Base-by-base conservation (phyloP, 35 echinoderm and acorn worm genomes). In the Ophiothrix spiculata region DNA sequence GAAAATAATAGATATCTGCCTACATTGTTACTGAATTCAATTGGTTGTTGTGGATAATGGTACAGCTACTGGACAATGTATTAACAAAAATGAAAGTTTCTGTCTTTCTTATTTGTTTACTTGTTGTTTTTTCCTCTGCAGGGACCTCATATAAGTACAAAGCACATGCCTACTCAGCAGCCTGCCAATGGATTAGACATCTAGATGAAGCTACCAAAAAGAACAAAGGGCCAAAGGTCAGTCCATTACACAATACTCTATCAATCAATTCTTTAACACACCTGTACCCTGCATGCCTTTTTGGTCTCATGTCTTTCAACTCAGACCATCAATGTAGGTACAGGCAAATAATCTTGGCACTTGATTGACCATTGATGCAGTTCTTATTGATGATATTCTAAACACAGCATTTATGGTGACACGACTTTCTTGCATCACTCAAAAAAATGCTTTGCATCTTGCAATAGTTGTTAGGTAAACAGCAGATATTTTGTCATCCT, bases 61-160 rank as follows among this genome's bases (percentile, higher is more conserved):
- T 15, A 60, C n/a, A 15, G n/a, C n/a, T 60, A 15, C 13, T 60
- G 13, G 13, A 60, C 13, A n/a, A 60, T n/a, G n/a, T 60, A 15
- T 60, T n/a, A n/a, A n/a, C n/a, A n/a, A n/a, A n/a, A n/a, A n/a
- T 60, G 56, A 13, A 60, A 60, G 56, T 15, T n/a, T 60, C 31
- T 60, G 16, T 36, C 56, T 12, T 84, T 0, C 34, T 33, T 77
- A 75, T 76, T 80, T 74, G 60, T 14, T 39, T 75, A 38, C 42
- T 78, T 86, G 8, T 81, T 75, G 86, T 41, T 82, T 80, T 25
- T 37, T 76, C 31, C 37, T 32, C 28, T 1, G 86, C 74, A 99
- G 96, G 96, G 81, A 99, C 94, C 87, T 82, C 85, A 8, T 99
- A 99, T 83, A 99, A 99, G 74, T 99, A 94, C 89, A 99, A 91